phyloP scores from a whole-genome alignment of 2,797 vertebrate species.

The Cheirogaleus major region DNA sequence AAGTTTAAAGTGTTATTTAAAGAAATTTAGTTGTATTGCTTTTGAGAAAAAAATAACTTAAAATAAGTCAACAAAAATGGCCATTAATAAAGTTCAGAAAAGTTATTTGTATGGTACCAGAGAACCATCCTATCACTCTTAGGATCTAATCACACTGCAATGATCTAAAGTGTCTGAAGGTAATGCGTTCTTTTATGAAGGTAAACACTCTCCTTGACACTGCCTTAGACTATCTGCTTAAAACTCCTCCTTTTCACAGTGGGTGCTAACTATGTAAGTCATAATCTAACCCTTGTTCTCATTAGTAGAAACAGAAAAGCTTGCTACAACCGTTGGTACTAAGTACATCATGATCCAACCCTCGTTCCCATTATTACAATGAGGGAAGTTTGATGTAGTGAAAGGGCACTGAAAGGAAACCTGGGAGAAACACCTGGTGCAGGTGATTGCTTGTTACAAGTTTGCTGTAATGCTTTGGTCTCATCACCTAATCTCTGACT shows the following conservation, averaged over 20 bases:
- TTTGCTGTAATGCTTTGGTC: neutral
- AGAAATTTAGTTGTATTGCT: neutral
- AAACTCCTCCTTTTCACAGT: neutral
- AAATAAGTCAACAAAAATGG: neutral
- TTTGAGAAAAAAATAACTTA: neutral
- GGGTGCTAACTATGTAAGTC: neutral
- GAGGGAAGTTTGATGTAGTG: neutral
- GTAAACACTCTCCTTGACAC: neutral
- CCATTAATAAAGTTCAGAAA: neutral
- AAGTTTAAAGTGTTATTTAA: neutral
- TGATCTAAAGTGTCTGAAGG: neutral
- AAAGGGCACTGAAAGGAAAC: neutral
- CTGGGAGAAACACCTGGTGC: neutral
- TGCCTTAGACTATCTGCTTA: neutral
- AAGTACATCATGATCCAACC: neutral
- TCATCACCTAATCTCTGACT: neutral
- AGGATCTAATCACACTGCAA: neutral
- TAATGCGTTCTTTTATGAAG: neutral
- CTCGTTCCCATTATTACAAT: neutral
- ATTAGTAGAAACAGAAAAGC: neutral
- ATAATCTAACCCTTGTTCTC: neutral
- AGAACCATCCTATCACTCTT: neutral
- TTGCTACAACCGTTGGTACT: neutral
- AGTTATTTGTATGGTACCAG: neutral
- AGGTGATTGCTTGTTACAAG: neutral